These are phyloP conservation scores for Anguilla anguilla DNA, from an alignment of 2,797 vertebrate species.

Conservation along the genomic window DNA sequence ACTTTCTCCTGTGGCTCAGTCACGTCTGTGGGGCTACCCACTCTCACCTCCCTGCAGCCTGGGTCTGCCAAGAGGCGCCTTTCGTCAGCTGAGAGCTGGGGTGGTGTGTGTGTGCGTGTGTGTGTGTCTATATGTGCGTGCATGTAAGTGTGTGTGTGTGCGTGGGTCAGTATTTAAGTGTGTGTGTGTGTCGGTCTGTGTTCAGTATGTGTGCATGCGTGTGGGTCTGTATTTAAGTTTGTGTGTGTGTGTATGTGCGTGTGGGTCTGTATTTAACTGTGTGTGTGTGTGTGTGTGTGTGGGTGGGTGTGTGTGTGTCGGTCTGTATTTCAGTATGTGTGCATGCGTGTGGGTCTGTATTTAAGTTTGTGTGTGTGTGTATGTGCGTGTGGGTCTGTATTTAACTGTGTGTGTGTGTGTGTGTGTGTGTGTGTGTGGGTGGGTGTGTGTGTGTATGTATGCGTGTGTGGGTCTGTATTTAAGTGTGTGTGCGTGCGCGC, in stretches of 20 bases:
- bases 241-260: background rate
- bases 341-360: conserved; percentile 7
- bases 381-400: conserved; percentile 17
- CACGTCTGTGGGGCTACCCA: background rate
- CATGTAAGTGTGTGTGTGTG: conserved; percentile 22
- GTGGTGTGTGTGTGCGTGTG: conserved; percentile 26
- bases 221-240: background rate
- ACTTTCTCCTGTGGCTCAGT: background rate
- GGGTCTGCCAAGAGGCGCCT: background rate
- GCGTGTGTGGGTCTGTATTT: conserved; percentile 27
- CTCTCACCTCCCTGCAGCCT: background rate
- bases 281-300: background rate
- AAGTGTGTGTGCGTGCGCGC: conserved; percentile 23
- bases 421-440: conserved; percentile 22
- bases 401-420: background rate
- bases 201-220: conserved; percentile 26
- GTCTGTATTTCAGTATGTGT: conserved; percentile 7
- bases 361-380: conserved; percentile 20
- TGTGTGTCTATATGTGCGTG: conserved; percentile 13
- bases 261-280: background rate
- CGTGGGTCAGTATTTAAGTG: too few relatives aligned
- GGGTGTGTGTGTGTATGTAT: conserved; percentile 26
- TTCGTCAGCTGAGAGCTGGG: background rate
- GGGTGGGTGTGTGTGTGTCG: background rate
- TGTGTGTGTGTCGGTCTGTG: too few relatives aligned